Evolutionary conservation across 2,113 vertebrate species (phyloP).

Genomic region (Eupsittula cactorum): DNA sequence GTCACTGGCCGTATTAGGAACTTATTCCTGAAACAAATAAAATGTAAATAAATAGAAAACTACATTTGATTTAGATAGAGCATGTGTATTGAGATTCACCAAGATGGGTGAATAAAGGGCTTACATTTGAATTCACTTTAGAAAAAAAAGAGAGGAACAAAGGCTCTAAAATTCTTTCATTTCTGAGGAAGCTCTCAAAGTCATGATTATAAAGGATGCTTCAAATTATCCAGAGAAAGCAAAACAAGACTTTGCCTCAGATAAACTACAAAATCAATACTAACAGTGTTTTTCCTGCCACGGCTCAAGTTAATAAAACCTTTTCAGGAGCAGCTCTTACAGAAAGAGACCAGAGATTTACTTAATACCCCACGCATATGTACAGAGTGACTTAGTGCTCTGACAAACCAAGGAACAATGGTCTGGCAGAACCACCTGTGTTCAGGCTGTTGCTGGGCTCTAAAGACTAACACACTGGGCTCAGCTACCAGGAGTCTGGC

Average conservation of each 20-base stretch:
- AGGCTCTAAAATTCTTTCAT: not conserved
- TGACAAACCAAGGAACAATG: not conserved
- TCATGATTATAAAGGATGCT: slow-evolving; percentile 28
- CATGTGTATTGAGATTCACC: not conserved
- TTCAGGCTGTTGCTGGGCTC: not conserved
- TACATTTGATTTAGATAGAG: not conserved
- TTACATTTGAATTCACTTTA: not conserved
- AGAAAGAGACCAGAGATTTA: not conserved
- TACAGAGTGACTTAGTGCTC: not conserved
- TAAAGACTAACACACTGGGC: not conserved
- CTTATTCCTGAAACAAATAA: not conserved
- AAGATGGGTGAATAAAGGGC: not conserved
- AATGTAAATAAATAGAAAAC: not conserved
- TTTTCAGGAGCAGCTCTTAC: not conserved
- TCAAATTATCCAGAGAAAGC: slow-evolving; percentile 44
- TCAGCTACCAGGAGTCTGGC: not conserved
- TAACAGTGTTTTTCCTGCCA: slow-evolving; percentile 17
- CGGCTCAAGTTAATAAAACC: not conserved
- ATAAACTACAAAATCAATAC: slow-evolving; percentile 49
- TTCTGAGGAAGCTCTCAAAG: not conserved
- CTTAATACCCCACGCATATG: not conserved
- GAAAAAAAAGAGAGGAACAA: not conserved
- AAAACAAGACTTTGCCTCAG: slow-evolving; percentile 6
- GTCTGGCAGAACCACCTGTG: not conserved
- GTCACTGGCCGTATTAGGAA: not conserved